Percentiles rank a stretch among this genome's conserved stretches.
Conservation (phyloP, 1,140 invertebrate species). For the Coboldia fuscipes region DNA sequence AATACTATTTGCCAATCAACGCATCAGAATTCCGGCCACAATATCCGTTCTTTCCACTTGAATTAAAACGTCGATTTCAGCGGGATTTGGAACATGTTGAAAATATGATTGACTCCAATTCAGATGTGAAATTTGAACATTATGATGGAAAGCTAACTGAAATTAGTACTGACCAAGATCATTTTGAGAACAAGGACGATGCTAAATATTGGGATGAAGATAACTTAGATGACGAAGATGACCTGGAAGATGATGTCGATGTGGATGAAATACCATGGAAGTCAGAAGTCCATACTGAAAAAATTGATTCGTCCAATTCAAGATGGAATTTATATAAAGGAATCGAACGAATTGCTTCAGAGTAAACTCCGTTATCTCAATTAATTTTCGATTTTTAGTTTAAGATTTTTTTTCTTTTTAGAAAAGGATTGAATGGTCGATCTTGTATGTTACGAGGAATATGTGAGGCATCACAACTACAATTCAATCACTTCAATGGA, state of each 20-base stretch:
- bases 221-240: background rate
- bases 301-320: background rate
- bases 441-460: slow-evolving; percentile 48
- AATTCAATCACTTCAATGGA: slow-evolving; percentile 37
- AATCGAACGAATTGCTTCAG: slow-evolving; percentile 13
- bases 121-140: background rate
- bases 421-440: slow-evolving; percentile 37
- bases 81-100: background rate
- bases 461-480: slow-evolving; percentile 45
- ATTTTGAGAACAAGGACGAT: background rate
- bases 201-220: background rate
- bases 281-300: background rate
- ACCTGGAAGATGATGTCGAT: background rate
- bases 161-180: background rate
- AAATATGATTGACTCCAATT: background rate
- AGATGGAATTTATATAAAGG: slow-evolving; percentile 16
- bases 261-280: background rate
- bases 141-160: background rate
- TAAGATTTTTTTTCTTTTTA: slow-evolving; percentile 10
- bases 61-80: background rate
- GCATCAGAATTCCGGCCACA: slow-evolving; percentile 6
- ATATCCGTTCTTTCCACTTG: background rate
- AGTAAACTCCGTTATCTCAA: slow-evolving; percentile 6
- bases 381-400: background rate
- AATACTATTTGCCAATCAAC: slow-evolving; percentile 14